Evolutionary conservation across 1,140 invertebrate species (phyloP).

Genomic region (Physella acuta): DNA sequence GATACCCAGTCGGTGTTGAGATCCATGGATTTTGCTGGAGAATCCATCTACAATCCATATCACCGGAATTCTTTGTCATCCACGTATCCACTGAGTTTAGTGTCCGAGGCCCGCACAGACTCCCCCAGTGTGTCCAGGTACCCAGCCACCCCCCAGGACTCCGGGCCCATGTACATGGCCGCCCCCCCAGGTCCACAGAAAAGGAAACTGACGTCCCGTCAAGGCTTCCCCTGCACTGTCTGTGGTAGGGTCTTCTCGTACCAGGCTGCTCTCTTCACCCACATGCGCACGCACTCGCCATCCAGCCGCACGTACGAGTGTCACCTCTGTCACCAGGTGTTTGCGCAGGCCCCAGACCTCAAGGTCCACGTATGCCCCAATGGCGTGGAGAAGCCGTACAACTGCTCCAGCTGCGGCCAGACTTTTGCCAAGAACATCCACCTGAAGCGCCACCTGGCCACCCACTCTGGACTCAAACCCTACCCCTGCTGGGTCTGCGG

Average conservation of each 20-base stretch:
- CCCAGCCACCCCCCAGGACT: too few species aligned
- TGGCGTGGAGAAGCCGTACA: constrained; percentile 72
- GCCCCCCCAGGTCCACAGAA: too few species aligned
- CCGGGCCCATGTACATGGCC: too few species aligned
- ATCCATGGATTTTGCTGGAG: too few species aligned
- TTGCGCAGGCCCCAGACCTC: constrained; percentile 87
- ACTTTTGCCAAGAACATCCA: constrained; percentile 48
- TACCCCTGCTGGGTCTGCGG: constrained; percentile 41
- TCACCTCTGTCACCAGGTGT: constrained; percentile 79
- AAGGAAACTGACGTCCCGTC: constrained; percentile 29
- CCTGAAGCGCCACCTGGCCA: constrained; percentile 43
- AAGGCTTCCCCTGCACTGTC: constrained; percentile 32
- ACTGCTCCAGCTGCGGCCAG: constrained; percentile 62
- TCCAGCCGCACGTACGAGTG: constrained; percentile 62
- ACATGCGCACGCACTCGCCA: constrained; percentile 63
- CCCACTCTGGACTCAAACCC: constrained; percentile 46
- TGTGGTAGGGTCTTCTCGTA: constrained; percentile 40
- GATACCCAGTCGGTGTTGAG: too few species aligned
- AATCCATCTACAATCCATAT: too few species aligned
- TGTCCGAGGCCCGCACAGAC: too few species aligned
- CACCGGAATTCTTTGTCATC: too few species aligned
- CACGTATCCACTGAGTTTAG: too few species aligned
- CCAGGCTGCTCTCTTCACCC: constrained; percentile 72
- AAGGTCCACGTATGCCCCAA: constrained; percentile 77
- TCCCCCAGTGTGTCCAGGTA: too few species aligned